Evolutionary conservation across 2,888 invertebrate species (phyloP).

Genomic region (Diarsia brunnea): DNA sequence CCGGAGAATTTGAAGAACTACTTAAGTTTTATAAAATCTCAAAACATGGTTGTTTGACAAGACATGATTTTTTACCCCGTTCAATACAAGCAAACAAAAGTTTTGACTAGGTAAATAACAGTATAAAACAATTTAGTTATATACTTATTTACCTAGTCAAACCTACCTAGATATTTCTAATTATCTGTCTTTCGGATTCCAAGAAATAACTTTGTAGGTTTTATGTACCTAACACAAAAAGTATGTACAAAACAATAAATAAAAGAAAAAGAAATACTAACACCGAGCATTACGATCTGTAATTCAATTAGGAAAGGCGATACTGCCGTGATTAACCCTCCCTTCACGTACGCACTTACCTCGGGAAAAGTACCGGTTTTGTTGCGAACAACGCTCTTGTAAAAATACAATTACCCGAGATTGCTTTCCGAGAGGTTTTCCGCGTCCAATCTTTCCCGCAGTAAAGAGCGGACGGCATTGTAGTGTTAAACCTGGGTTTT

Average conservation of each 20-base stretch:
- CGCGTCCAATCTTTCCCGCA: constrained; percentile 57
- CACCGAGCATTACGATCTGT: constrained; percentile 25
- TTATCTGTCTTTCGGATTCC: neutral
- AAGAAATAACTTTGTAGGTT: neutral
- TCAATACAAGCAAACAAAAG: neutral
- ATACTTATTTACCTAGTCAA: neutral
- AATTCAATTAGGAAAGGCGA: constrained; percentile 56
- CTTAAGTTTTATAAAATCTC: neutral
- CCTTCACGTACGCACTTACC: constrained; percentile 62
- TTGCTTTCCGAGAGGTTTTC: constrained; percentile 65
- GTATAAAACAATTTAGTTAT: neutral
- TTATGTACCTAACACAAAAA: neutral
- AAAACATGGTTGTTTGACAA: neutral
- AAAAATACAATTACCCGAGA: constrained; percentile 66
- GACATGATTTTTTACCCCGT: neutral
- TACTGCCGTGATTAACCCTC: constrained; percentile 60
- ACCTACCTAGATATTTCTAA: neutral
- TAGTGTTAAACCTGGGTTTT: constrained; percentile 55
- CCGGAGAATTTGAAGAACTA: neutral
- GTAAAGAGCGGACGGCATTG: constrained; percentile 58
- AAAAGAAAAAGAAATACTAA: constrained; percentile 34
- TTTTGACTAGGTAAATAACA: neutral
- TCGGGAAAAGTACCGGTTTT: constrained; percentile 56
- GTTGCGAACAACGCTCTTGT: constrained; percentile 49
- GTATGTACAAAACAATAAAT: constrained; percentile 32